Evolutionary conservation across 2,888 invertebrate species (phyloP), one percentile per base, ranked within the genome.

Genomic region (Philaethria dido): DNA sequence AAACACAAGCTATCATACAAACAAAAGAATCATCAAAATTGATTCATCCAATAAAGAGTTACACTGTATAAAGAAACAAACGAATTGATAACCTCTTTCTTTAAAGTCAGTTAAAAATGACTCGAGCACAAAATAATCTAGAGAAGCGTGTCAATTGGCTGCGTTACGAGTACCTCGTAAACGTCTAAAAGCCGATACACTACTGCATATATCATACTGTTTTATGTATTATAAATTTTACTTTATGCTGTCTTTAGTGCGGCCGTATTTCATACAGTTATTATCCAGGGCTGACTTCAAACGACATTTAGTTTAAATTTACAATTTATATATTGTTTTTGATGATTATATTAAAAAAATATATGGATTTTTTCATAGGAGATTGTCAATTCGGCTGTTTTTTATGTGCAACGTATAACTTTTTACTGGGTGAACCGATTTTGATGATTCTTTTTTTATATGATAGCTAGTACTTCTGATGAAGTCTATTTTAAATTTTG

Each of bases 201-300:
- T 78, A 77, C 75, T 71, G 79, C 82, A 64, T 92, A 88, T 88
- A 90, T 89, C 90, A 91, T 87, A 85, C 81, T 77, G 85, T 89
- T 91, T 90, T 91, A 92, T 92, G 92, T 91, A 91, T 92, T 91
- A 90, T 92, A 91, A 91, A 91, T 91, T 91, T 87, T 78, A 85
- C 88, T 86, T 88, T 89, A 89, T 90, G 89, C 83, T 87, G 89
- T 91, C 87, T 90, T 91, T 90, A 90, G 88, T 88, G 86, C 80
- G 80, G 88, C 82, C 81, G 86, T 89, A 88, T 87, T 87, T 91
- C 88, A 89, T 81, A 77, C 77, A 81, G 82, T 85, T 89, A 89
- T 89, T 88, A 88, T 88, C 86, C 81, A 88, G 90, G 90, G 89
- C 78, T 90, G 86, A 64, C 78, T 42, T 74, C 70, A 66, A 54